Evolutionary conservation across 92 coral and sea anemone genomes (phyloP), one percentile per base, ranked within the genome.

Genomic region (Pocillopora meandrina): DNA sequence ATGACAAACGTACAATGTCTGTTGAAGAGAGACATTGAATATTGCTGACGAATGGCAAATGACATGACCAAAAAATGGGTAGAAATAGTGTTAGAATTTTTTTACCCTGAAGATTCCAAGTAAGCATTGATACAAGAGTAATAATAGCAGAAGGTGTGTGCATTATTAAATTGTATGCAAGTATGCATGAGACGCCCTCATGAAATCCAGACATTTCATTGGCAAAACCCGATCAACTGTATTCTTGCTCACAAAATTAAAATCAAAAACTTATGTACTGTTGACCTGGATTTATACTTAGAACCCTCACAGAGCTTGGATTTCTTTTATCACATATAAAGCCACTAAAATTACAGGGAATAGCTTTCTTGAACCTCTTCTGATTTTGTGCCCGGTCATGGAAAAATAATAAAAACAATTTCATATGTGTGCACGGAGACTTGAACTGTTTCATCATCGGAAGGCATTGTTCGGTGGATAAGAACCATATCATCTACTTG

Each of bases 1-100:
- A 82, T 82, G 15, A 70, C 47, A 63, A 82, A 72, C 73, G 85
- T 69, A 19, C 35, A 34, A 60, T 20, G 75, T 21, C 42, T 35
- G 61, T 33, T 35, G 33, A 34, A 26, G 23, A 26, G 12, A 68
- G 26, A 70, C n/a, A 33, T 69, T 69, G 42, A 19, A 57, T 67
- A 66, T 70, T 55, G 65, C 10, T 15, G 10, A 19, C 15, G 35
- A 77, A 52, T 34, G 35, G 69, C 59, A 47, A n/a, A 70, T 68
- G 17, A 66, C 56, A 16, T 79, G 75, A 52, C 35, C 26, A 52
- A 17, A 16, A 9, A 9, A 76, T 31, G 36, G 15, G 10, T 13
- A 33, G 20, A 10, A 33, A 16, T 31, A 52, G 10, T 11, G 57
- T 21, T 12, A n/a, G 31, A 36, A 11, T 0, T 18, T 12, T 33